These are phyloP conservation scores for Epizoanthus stellaris DNA, from an alignment of 92 coral and sea anemone genomes.

Conservation along the genomic window DNA sequence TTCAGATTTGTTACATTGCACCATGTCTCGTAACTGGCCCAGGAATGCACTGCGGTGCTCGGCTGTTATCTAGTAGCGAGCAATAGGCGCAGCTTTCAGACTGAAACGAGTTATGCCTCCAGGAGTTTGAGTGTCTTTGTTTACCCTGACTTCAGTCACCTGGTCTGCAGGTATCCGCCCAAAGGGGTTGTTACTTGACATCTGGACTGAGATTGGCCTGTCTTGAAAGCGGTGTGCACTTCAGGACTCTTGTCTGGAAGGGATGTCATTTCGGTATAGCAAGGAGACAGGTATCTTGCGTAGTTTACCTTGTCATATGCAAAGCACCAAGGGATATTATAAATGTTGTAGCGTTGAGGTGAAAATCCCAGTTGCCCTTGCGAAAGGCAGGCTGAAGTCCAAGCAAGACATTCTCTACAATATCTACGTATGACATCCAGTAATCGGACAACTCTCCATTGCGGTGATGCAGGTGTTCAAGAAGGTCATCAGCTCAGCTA, in stretches of 20 bases:
- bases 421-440: conserved; percentile 62
- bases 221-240: conserved; percentile 34
- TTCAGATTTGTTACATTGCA: conserved; percentile 29
- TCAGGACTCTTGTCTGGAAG: conserved; percentile 48
- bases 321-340: conserved; percentile 63
- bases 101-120: no score
- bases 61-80: no score
- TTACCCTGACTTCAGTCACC: conserved; percentile 47
- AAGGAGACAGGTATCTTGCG: conserved; percentile 41
- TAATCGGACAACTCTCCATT: conserved; percentile 48
- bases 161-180: conserved; percentile 50
- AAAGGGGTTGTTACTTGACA: conserved; percentile 41
- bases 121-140: conserved; percentile 37
- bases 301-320: conserved; percentile 56
- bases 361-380: conserved; percentile 67
- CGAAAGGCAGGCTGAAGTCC: conserved; percentile 21
- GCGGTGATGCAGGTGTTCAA: conserved; percentile 33
- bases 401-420: not conserved
- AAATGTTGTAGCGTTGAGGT: conserved; percentile 44
- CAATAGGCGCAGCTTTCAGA: no score
- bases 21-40: conserved; percentile 46
- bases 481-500: not conserved
- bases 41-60: no score
- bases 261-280: conserved; percentile 56
- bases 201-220: conserved; percentile 41